phyloP scores from a whole-genome alignment of 2,113 vertebrate species.

The Myiozetetes cayanensis region DNA sequence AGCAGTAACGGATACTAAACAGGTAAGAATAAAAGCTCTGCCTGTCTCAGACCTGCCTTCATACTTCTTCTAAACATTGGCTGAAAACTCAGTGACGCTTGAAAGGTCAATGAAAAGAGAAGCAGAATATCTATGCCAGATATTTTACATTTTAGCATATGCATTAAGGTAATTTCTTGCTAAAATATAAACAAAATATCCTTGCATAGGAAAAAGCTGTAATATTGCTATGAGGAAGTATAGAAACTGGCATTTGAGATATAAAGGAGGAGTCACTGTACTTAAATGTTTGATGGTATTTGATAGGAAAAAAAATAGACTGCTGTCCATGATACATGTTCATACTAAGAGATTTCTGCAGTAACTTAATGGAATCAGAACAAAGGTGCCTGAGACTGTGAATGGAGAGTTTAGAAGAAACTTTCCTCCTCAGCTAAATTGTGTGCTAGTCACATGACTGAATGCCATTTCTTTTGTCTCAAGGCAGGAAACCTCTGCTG shows the following conservation, averaged over 20 bases:
- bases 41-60: not conserved
- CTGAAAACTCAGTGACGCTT: not conserved
- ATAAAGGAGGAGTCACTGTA: not conserved
- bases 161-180: not conserved
- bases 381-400: not conserved
- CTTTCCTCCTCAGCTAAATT: not conserved
- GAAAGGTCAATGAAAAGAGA: not conserved
- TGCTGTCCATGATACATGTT: not conserved
- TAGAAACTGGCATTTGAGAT: not conserved
- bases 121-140: not conserved
- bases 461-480: not conserved
- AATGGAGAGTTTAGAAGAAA: not conserved
- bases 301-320: not conserved
- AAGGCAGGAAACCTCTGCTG: not conserved
- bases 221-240: not conserved
- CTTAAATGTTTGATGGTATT: not conserved
- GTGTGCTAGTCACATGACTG: not conserved
- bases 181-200: not conserved
- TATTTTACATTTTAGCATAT: not conserved
- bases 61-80: not conserved
- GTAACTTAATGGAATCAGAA: not conserved
- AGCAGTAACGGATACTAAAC: slow-evolving; percentile 89
- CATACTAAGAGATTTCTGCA: not conserved
- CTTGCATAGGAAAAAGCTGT: not conserved
- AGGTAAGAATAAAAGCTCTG: slow-evolving; percentile 71